Evolutionary conservation across 2,113 vertebrate species (phyloP), one percentile per base, ranked within the genome.

Genomic region (Zosterops lateralis): DNA sequence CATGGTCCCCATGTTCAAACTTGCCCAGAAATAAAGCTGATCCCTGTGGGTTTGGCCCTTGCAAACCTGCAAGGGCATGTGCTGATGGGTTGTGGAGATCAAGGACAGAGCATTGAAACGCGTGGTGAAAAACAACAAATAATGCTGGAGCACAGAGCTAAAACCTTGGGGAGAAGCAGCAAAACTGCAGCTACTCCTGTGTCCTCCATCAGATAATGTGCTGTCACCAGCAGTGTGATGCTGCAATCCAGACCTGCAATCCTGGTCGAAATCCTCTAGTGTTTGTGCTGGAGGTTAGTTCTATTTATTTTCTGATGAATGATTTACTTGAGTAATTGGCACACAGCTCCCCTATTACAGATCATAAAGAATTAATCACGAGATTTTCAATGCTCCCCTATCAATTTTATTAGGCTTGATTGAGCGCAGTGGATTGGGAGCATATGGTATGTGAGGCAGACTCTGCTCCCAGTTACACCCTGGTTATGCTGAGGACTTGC

Each of bases 251-350:
- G 66, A 71, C 70, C 94, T 91, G 92, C 91, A 94, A 51, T 85
- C 87, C 89, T 88, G 14, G 72, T 91, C 82, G 87, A 87, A 94
- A 92, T 93, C 92, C 93, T 91, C 87, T 91, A 44, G 82, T 95
- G 94, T 97, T 97, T 97, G 93, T 91, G 87, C 94, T 95, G 85
- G 91, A 94, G 93, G 94, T 97, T 93, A 92, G 92, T 95, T 95
- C 93, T 96, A 95, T 97, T 97, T 96, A 97, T 96, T 94, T 91
- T 95, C 94, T 94, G 96, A 95, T 97, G 96, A 96, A 96, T 95
- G 95, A 97, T 97, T 97, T 97, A 97, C 95, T 95, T 4, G 68
- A 95, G 95, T 96, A 96, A 96, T 96, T 95, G 95, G 93, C 93
- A 94, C 72, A 88, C 95, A 92, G 92, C 92, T 95, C 93, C 94